Evolutionary conservation across 2,888 invertebrate genomes (phyloP).

Genomic region (Ptychoptera contaminata): DNA sequence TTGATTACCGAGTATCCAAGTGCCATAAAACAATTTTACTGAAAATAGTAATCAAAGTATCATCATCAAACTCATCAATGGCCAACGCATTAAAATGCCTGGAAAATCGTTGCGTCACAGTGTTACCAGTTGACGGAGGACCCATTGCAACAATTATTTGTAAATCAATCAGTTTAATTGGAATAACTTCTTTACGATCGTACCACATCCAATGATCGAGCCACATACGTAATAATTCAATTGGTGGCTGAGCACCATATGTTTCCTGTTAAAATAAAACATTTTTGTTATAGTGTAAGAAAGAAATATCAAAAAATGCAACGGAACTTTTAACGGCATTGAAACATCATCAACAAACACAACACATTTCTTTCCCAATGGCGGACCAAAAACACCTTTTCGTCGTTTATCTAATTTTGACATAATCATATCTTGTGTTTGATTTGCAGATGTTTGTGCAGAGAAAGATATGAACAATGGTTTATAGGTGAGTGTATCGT

Average conservation of each 20-base stretch:
- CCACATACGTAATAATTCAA: slow-evolving; percentile 80
- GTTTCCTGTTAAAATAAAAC: slow-evolving; percentile 22
- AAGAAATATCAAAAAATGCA: background rate
- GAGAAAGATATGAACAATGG: slow-evolving; percentile 84
- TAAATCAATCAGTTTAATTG: slow-evolving; percentile 70
- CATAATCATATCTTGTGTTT: slow-evolving; percentile 91
- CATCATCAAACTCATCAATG: slow-evolving; percentile 80
- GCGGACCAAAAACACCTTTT: slow-evolving; percentile 88
- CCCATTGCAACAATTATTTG: slow-evolving; percentile 81
- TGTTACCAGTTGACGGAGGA: slow-evolving; percentile 63
- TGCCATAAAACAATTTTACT: slow-evolving; percentile 89
- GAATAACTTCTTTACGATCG: slow-evolving; percentile 63
- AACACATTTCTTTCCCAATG: slow-evolving; percentile 74
- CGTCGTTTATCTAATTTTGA: slow-evolving; percentile 81
- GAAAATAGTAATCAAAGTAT: slow-evolving; percentile 70
- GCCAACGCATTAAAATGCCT: slow-evolving; percentile 73
- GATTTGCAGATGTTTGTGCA: slow-evolving; percentile 84
- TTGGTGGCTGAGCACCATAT: slow-evolving; percentile 89
- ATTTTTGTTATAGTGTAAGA: background rate
- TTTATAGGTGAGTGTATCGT: slow-evolving; percentile 62
- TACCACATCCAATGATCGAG: slow-evolving; percentile 85
- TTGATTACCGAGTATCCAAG: slow-evolving; percentile 65
- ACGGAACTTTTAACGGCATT: slow-evolving; percentile 74
- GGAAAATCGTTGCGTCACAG: slow-evolving; percentile 69
- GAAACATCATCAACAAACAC: slow-evolving; percentile 94